Percentiles rank a stretch among this genome's conserved stretches.
These are phyloP conservation scores for Carcina quercana DNA, from an alignment of 2,888 invertebrate species.

Conservation along the genomic window DNA sequence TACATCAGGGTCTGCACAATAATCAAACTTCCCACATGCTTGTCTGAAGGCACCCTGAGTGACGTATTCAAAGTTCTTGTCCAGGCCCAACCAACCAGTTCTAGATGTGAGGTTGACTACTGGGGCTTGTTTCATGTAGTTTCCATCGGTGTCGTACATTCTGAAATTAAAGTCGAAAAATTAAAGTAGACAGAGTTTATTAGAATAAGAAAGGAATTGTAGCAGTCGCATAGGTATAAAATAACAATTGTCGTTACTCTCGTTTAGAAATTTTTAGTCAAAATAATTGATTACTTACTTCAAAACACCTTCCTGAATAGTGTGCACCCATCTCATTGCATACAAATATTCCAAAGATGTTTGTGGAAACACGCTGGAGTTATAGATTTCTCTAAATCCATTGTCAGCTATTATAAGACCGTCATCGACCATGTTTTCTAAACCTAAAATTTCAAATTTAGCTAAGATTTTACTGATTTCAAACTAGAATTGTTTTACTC, in stretches of 20 bases:
- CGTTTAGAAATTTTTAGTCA: too few species aligned
- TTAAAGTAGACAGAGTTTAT: too few species aligned
- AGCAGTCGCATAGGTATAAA: too few species aligned
- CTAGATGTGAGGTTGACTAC: conserved; percentile 29
- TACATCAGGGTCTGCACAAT: conserved; percentile 4
- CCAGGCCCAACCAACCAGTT: conserved; percentile 24
- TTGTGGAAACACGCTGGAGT: conserved; percentile 24
- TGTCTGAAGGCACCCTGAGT: conserved; percentile 32
- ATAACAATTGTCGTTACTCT: too few species aligned
- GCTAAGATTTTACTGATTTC: too few species aligned
- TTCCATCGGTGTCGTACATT: conserved; percentile 27
- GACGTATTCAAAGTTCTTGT: conserved; percentile 23
- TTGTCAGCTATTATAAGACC: conserved; percentile 20
- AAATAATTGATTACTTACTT: too few species aligned
- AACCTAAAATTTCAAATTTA: conserved; percentile 28
- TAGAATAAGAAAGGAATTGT: too few species aligned
- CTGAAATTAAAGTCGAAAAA: too few species aligned
- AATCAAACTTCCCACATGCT: conserved; percentile 16
- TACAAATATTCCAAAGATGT: conserved; percentile 27
- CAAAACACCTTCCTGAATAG: conserved; percentile 28
- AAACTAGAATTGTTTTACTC: too few species aligned
- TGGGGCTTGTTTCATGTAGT: conserved; percentile 24
- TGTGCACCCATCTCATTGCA: conserved; percentile 32
- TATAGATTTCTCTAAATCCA: conserved; percentile 29
- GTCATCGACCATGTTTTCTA: conserved; percentile 24